A percentile compares a stretch with the other conserved stretches of the same genome.
phyloP scores from a whole-genome alignment of 2,113 vertebrate species.

The Odobenus rosmarus region DNA sequence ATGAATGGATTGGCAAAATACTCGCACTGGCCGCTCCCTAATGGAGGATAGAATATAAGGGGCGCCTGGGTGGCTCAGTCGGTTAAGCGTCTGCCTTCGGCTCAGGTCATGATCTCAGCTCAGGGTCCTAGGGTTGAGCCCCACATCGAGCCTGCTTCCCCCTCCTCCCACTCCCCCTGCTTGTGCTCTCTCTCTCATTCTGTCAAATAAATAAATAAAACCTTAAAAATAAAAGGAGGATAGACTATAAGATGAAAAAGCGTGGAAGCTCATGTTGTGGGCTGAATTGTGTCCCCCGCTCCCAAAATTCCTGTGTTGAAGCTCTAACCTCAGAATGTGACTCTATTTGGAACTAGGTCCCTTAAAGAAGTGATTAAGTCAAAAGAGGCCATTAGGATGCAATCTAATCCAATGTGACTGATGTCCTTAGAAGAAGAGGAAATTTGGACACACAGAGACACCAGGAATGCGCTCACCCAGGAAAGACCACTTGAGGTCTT shows the following conservation, averaged over 20 bases:
- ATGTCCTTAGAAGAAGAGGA: neutral
- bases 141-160: too few species aligned
- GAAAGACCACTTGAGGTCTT: neutral
- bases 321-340: neutral
- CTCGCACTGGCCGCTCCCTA: neutral
- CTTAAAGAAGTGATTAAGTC: neutral
- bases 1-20: neutral
- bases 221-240: too few species aligned
- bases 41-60: neutral
- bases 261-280: neutral
- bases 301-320: neutral
- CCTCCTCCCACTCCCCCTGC: too few species aligned
- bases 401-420: neutral
- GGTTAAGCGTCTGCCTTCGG: too few species aligned
- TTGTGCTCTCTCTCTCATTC: too few species aligned
- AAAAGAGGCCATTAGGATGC: neutral
- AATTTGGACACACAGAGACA: neutral
- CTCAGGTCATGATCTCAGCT: too few species aligned
- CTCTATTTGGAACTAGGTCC: neutral
- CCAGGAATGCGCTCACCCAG: neutral
- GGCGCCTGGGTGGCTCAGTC: too few species aligned
- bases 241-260: neutral
- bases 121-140: too few species aligned
- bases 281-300: neutral
- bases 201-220: too few species aligned